Conservation (phyloP, 2,888 invertebrate genomes). For the Tenthredo amoena region DNA sequence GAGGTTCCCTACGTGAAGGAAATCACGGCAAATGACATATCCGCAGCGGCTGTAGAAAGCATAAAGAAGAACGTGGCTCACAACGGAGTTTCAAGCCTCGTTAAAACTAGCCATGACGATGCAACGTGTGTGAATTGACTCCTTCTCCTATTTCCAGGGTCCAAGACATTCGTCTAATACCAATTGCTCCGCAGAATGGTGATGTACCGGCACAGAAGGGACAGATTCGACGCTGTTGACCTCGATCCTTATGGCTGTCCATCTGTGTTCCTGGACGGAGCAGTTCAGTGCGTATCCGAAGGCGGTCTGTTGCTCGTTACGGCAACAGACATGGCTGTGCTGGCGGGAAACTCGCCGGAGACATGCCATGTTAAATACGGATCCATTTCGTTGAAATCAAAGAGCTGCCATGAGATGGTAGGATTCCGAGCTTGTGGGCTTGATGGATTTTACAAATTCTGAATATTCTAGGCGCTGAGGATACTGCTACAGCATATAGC, state of each 20-base stretch:
- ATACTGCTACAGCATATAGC: constrained; percentile 95
- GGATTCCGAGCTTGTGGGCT: constrained; percentile 58
- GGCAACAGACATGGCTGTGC: constrained; percentile 97
- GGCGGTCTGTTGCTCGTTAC: constrained; percentile 96
- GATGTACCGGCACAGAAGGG: constrained; percentile 89
- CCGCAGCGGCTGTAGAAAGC: constrained; percentile 89
- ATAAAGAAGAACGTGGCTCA: constrained; percentile 89
- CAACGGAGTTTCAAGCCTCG: constrained; percentile 87
- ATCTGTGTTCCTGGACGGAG: constrained; percentile 93
- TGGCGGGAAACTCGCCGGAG: constrained; percentile 97
- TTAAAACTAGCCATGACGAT: constrained; percentile 90
- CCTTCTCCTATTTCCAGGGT: background rate
- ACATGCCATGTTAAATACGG: constrained; percentile 97
- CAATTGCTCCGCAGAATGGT: constrained; percentile 83
- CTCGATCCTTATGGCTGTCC: constrained; percentile 99
- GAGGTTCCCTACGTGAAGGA: constrained; percentile 91
- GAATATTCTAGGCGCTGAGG: constrained; percentile 87
- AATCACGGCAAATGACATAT: constrained; percentile 96
- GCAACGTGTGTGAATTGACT: constrained; percentile 84
- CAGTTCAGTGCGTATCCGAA: constrained; percentile 89
- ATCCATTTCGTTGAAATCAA: constrained; percentile 90
- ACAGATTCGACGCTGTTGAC: constrained; percentile 93
- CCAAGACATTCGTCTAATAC: background rate
- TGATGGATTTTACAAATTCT: constrained; percentile 7
- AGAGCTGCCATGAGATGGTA: constrained; percentile 97